Percentiles rank a stretch among this genome's conserved stretches.
Evolutionary conservation across 2,113 vertebrate species (phyloP).

Genomic region (Phaetusa simplex): DNA sequence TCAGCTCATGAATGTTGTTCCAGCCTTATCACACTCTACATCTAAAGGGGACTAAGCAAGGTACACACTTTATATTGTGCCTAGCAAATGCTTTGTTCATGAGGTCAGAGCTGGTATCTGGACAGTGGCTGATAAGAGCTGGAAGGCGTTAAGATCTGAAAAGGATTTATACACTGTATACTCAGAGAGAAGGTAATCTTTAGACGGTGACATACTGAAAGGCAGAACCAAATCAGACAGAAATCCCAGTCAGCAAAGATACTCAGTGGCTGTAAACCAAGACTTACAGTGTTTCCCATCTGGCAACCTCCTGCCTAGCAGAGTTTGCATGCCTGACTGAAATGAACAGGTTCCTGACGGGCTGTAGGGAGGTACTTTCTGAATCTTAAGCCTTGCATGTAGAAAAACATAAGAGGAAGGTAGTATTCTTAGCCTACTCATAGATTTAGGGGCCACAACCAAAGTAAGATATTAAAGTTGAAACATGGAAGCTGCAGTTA

Average conservation of each 20-base stretch:
- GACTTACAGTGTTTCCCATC: neutral
- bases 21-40: fast-evolving
- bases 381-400: neutral
- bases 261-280: neutral
- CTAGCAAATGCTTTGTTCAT: neutral
- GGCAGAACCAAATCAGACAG: neutral
- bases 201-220: neutral
- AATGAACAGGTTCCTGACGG: neutral
- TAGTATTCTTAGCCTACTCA: neutral
- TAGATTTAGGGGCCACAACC: neutral
- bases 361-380: neutral
- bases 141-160: neutral
- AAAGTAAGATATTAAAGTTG: neutral
- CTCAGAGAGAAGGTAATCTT: neutral
- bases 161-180: neutral
- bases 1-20: neutral
- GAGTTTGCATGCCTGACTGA: neutral
- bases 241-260: neutral
- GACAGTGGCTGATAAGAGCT: neutral
- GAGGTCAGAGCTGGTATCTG: neutral
- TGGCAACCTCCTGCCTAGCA: neutral
- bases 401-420: neutral
- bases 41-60: neutral
- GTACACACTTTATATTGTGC: neutral
- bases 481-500: neutral